These are phyloP conservation scores for Phengaris alcon DNA, from an alignment of 2,888 invertebrate species.

Conservation along the genomic window DNA sequence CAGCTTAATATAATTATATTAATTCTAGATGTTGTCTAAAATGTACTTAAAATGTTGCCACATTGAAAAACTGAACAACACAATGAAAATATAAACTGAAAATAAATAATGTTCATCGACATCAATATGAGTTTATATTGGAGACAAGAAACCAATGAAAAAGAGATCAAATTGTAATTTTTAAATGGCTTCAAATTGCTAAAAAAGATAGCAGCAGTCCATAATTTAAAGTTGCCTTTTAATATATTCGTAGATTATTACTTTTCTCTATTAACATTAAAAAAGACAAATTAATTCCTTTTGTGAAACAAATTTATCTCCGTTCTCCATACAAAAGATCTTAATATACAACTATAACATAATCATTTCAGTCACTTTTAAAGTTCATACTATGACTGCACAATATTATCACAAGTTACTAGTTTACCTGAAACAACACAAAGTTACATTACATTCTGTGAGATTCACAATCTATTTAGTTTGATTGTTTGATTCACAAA, in stretches of 20 bases:
- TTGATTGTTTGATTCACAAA: not conserved
- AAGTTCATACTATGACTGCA: conserved; percentile 24
- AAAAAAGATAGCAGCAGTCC: not conserved
- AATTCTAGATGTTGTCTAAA: not conserved
- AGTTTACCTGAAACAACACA: conserved; percentile 24
- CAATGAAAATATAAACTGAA: too few relatives aligned
- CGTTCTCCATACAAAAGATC: conserved; percentile 13
- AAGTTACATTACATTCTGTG: not conserved
- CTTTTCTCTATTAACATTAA: not conserved
- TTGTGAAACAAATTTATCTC: not conserved
- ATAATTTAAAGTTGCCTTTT: not conserved
- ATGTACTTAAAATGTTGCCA: not conserved
- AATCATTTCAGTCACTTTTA: conserved; percentile 21
- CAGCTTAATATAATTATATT: not conserved
- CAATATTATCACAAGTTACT: not conserved
- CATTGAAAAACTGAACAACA: not conserved
- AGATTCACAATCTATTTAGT: not conserved
- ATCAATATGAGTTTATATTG: not conserved
- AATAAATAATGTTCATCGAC: not conserved
- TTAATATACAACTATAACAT: conserved; percentile 18
- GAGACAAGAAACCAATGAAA: not conserved
- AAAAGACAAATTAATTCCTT: not conserved
- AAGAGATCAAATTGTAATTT: not conserved
- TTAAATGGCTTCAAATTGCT: not conserved
- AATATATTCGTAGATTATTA: not conserved